Evolutionary conservation across 2,797 vertebrate genomes (phyloP), one percentile per base, ranked within the genome.

Genomic region (Chrosomus eos): DNA sequence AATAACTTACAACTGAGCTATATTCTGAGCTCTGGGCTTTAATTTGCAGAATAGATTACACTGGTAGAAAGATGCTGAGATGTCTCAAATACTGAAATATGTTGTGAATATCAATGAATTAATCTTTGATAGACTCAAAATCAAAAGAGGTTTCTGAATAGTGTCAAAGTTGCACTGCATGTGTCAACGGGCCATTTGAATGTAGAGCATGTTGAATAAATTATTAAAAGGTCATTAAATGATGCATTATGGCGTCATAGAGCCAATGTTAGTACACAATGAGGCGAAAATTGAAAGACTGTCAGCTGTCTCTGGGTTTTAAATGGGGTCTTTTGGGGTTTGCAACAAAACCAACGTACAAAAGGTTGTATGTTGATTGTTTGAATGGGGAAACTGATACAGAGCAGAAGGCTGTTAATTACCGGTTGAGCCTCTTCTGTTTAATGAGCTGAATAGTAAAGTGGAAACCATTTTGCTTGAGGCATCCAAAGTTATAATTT

Each of bases 391-490:
- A 88, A 91, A 45, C 53, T 80, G 89, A 89, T 88, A 89, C 81
- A 6, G n/a, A 11, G 9, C 43, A 67, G 31, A 2, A 62, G 80
- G 28, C 38, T 33, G 75, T n/a, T 51, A 81, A 88, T 70, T 40
- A 68, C 51, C 11, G 31, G 10, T 36, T 79, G 21, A 70, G 48
- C n/a, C 45, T 58, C 70, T 68, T 83, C n/a, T 48, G 72, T 58
- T 64, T 78, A 48, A 53, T 79, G 60, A 81, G 38, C 71, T 83
- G 88, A 67, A 86, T 80, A 90, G 89, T 89, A 88, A 89, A 91
- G 88, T 91, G 90, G 88, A 93, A 87, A 88, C 82, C 55, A 73
- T 73, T 82, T 82, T 64, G 53, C 40, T 45, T 14, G 31, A 19
- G 16, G 43, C 78, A 68, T 68, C 43, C 64, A 33, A 45, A 38